Percentiles rank a stretch among this genome's conserved stretches.
These are phyloP conservation scores for Lepidochrysops patricia DNA, from an alignment of 2,888 invertebrate genomes.

Conservation along the genomic window DNA sequence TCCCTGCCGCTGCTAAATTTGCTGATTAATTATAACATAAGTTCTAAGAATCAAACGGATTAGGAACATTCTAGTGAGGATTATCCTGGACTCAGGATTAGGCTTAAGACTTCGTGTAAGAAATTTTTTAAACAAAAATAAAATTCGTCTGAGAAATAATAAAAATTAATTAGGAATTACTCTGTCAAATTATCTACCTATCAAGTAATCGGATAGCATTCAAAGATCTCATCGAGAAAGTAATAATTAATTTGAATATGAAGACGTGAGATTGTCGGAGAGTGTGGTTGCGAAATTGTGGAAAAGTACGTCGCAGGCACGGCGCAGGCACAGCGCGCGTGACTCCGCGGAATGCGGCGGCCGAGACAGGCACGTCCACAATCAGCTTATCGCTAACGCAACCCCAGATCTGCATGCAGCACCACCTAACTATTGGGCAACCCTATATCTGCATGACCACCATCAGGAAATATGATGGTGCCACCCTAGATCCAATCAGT, in stretches of 20 bases:
- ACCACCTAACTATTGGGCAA: not conserved
- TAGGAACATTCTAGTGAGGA: too few species aligned
- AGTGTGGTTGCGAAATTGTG: slow-evolving; percentile 5
- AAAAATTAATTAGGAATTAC: too few species aligned
- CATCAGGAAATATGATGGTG: not conserved
- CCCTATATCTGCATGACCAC: not conserved
- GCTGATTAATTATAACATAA: too few species aligned
- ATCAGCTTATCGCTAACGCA: not conserved
- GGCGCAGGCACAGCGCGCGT: not conserved
- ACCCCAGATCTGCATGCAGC: not conserved
- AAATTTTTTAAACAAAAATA: too few species aligned
- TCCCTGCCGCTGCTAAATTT: too few species aligned
- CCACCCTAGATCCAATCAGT: not conserved
- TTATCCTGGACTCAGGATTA: too few species aligned
- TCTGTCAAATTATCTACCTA: too few species aligned
- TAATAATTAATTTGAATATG: not conserved
- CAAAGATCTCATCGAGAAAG: not conserved
- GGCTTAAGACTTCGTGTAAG: too few species aligned
- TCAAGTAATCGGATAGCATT: not conserved
- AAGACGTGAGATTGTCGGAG: slow-evolving; percentile 4
- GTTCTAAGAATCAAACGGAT: too few species aligned
- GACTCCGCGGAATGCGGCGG: slow-evolving; percentile 5
- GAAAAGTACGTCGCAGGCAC: slow-evolving; percentile 3
- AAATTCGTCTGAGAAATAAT: too few species aligned
- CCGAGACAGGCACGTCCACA: not conserved